Percentiles rank a stretch among this genome's conserved stretches.
Conservation (phyloP, 1,140 invertebrate species). For the Drosophila fuyamai region DNA sequence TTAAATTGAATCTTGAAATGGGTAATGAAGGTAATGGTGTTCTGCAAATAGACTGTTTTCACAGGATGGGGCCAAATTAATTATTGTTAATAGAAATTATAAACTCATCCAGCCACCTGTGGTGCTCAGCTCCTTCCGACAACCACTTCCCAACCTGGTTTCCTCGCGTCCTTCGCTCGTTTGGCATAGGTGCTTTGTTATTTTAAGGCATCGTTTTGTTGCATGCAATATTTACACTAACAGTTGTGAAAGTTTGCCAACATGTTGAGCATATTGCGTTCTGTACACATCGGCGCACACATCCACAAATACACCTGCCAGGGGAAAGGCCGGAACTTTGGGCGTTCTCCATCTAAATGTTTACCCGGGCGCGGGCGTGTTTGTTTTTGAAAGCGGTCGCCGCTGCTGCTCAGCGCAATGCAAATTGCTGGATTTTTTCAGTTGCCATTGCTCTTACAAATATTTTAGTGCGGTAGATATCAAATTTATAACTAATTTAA, state of each 20-base stretch:
- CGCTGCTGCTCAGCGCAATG: slow-evolving; percentile 12
- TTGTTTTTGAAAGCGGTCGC: slow-evolving; percentile 34
- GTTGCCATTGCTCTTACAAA: background rate
- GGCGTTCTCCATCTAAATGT: slow-evolving; percentile 37
- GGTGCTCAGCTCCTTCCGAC: background rate
- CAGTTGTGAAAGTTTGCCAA: slow-evolving; percentile 67
- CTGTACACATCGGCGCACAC: slow-evolving; percentile 43
- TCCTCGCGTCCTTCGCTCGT: slow-evolving; percentile 6
- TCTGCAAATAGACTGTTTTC: too few relatives aligned
- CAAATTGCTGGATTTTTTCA: slow-evolving; percentile 39
- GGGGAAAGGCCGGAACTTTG: slow-evolving; percentile 12
- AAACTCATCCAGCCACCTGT: slow-evolving; percentile 3
- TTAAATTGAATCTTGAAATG: too few relatives aligned
- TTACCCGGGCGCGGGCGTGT: slow-evolving; percentile 39
- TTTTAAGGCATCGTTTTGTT: slow-evolving; percentile 57
- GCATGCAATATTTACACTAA: slow-evolving; percentile 62
- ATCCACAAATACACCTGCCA: slow-evolving; percentile 30
- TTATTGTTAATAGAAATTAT: background rate
- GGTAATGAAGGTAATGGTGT: too few relatives aligned
- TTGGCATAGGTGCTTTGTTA: slow-evolving; percentile 39
- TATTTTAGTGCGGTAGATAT: slow-evolving; percentile 8
- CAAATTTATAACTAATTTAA: slow-evolving; percentile 1
- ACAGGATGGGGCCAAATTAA: background rate
- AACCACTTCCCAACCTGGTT: background rate
- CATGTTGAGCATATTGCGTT: slow-evolving; percentile 72